Evolutionary conservation across 1,140 invertebrate genomes (phyloP), one percentile per base, ranked within the genome.

Genomic region (Hylyphantes graminicola): DNA sequence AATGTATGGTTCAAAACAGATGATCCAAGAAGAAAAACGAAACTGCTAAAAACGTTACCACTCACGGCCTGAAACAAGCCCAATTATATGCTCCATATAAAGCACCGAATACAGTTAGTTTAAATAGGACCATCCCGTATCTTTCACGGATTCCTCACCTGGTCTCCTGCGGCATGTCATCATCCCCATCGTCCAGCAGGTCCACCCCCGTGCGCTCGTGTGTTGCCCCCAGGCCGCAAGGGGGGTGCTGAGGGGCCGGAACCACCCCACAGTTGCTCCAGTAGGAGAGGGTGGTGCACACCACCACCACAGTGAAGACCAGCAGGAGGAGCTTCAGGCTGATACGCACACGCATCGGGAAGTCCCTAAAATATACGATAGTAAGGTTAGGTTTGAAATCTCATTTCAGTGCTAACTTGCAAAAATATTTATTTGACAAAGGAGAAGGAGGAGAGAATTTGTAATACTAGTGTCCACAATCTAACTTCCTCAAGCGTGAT

Each of bases 241-340:
- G 82, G 72, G 9, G 9, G 15, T 55, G 13, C 51, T 19, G n/a
- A 12, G 9, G 53, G 9, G 53, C 17, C 5, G 54, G n/a, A 17
- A 73, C 85, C 61, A 91, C 90, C 8, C 91, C 90, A 88, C 92
- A 93, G 72, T 90, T 89, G 79, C 90, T 91, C 70, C 35, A 92
- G n/a, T 92, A 88, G 13, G 91, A 89, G 53, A 92, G 78, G 19
- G 91, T 91, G 35, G 91, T 90, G 55, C 91, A 87, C 72, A 91
- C 88, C 5, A 91, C 90, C 6, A 90, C 88, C 59, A 90, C 86
- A 64, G 90, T 90, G 35, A 92, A 87, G 80, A 90, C 88, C 68
- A 92, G 85, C 63, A 92, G 86, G 13, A 91, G 88, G 48, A 91
- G 88, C 89, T 92, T 93, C 54, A 92, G 87, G 87, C 92, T 92